These are phyloP conservation scores for Amphipyra berbera DNA, from an alignment of 2,888 invertebrate genomes.

Conservation along the genomic window DNA sequence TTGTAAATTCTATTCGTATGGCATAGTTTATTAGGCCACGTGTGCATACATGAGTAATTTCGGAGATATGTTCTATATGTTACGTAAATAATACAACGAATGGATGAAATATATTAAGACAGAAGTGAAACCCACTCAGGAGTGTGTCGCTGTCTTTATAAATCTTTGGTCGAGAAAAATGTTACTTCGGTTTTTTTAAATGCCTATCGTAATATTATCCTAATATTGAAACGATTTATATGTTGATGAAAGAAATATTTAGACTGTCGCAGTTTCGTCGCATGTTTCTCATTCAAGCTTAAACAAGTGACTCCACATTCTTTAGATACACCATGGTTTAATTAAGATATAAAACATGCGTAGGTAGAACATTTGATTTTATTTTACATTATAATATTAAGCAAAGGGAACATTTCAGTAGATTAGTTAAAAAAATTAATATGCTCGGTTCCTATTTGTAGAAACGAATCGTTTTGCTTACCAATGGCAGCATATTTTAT, in stretches of 20 bases:
- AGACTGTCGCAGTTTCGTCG: slow-evolving; percentile 24
- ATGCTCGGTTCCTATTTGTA: too few relatives aligned
- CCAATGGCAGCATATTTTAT: too few relatives aligned
- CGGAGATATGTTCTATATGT: slow-evolving; percentile 21
- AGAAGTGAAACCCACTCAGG: slow-evolving; percentile 15
- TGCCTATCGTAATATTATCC: slow-evolving; percentile 19
- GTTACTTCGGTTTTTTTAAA: slow-evolving; percentile 40
- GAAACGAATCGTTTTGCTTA: too few relatives aligned
- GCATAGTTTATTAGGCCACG: slow-evolving; percentile 55
- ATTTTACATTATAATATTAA: too few relatives aligned
- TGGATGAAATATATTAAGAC: slow-evolving; percentile 22
- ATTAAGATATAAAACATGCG: slow-evolving; percentile 22
- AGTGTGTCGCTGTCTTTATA: slow-evolving; percentile 14
- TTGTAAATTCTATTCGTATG: slow-evolving; percentile 50
- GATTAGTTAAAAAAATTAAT: too few relatives aligned
- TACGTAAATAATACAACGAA: slow-evolving; percentile 39
- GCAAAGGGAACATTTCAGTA: too few relatives aligned
- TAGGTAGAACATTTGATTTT: background rate
- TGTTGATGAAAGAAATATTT: slow-evolving; percentile 50
- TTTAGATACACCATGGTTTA: slow-evolving; percentile 8
- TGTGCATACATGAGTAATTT: slow-evolving; percentile 48
- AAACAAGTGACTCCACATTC: slow-evolving; percentile 29
- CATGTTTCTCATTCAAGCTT: slow-evolving; percentile 39
- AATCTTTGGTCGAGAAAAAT: slow-evolving; percentile 25
- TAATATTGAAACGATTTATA: slow-evolving; percentile 45